Evolutionary conservation across 2,797 vertebrate species (phyloP), one percentile per base, ranked within the genome.

Genomic region (Iguana delicatissima): DNA sequence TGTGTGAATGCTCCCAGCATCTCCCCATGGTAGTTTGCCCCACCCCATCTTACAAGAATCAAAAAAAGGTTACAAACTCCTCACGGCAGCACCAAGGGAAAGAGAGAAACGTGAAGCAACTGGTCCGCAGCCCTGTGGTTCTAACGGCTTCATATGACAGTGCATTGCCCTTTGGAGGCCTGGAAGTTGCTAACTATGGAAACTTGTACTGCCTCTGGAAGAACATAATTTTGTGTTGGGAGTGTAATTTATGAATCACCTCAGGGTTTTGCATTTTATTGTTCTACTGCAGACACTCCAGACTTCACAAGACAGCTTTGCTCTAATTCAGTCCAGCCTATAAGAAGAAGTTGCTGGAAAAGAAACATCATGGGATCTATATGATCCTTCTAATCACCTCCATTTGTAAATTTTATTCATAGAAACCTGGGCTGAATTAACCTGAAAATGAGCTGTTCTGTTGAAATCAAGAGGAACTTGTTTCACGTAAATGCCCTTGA

Each of bases 11-110:
- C n/a, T 84, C 26, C n/a, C 50, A 55, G 59, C 50, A 76, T 67
- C 26, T 81, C 16, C 76, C 3, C 24, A 3, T 50, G 62, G 52
- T 52, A 74, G 86, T 80, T 88, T 73, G 74, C 62, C 38, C 38
- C 52, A 62, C 57, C 82, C 62, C 14, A 20, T 35, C 35, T 80
- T 72, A 62, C 82, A 88, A 84, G 73, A 85, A 50, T 76, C 72
- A 32, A 85, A 52, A 77, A 57, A 22, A 52, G 86, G 20, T 92
- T 93, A 86, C 9, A 81, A 93, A 90, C 92, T 86, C 74, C 26
- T 87, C 29, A 52, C 50, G 86, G 82, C 87, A 46, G 69, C 85
- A 1, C 32, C 24, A 92, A 35, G 73, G 86, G 90, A 87, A 64
- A 73, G 91, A 79, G 80, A 72, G 91, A 79, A 83, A 72, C 89